phyloP scores from a whole-genome alignment of 2,888 invertebrate species.

The Clanis bilineata region DNA sequence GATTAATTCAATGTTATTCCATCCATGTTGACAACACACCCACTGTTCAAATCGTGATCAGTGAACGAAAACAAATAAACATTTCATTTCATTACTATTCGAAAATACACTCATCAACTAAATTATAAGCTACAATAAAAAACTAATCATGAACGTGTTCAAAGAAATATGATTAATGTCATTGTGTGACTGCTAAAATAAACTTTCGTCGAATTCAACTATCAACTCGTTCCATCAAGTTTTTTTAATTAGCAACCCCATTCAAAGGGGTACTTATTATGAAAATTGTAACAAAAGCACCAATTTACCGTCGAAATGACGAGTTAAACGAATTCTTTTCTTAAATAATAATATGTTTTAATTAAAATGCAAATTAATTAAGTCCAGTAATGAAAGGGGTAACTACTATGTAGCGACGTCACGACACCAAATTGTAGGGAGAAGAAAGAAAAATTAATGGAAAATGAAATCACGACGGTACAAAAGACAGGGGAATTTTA shows the following conservation, averaged over 20 bases:
- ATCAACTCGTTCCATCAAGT: conserved; percentile 15
- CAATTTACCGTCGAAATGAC: conserved; percentile 40
- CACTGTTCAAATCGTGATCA: neutral
- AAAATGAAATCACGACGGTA: conserved; percentile 81
- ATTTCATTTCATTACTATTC: neutral
- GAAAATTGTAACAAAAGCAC: conserved; percentile 39
- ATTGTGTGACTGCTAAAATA: conserved; percentile 11
- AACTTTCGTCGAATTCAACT: neutral
- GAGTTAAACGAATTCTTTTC: conserved; percentile 52
- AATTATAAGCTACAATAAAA: neutral
- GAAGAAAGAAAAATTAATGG: conserved; percentile 82
- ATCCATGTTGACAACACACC: conserved; percentile 37
- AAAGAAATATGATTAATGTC: conserved; percentile 4
- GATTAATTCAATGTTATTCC: conserved; percentile 65
- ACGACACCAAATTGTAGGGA: conserved; percentile 84
- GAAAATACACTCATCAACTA: neutral
- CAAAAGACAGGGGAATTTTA: conserved; percentile 81
- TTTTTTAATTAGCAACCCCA: conserved; percentile 14
- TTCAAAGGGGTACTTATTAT: conserved; percentile 33
- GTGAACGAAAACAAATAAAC: neutral
- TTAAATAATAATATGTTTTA: conserved; percentile 73
- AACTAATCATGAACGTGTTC: neutral
- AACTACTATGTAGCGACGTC: conserved; percentile 74
- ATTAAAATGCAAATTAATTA: conserved; percentile 80
- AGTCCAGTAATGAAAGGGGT: conserved; percentile 79